Percentiles rank a stretch among this genome's conserved stretches.
Evolutionary conservation across 2,888 invertebrate genomes (phyloP).

Genomic region (Hyles lineata): DNA sequence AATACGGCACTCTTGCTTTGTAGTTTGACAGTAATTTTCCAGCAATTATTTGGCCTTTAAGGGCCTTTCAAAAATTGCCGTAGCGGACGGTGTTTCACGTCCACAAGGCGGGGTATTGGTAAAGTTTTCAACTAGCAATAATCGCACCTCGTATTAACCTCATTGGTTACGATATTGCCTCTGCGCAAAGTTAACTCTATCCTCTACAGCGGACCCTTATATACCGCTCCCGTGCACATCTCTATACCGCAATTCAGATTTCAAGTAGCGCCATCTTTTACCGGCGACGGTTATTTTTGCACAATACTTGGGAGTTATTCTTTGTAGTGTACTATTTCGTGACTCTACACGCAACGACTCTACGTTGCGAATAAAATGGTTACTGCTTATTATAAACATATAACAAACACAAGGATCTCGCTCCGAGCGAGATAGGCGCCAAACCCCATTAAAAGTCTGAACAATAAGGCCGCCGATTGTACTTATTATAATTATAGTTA

Average conservation of each 20-base stretch:
- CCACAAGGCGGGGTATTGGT: slow-evolving; percentile 96
- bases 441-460: no score
- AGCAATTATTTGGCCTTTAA: neutral
- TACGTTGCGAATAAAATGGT: no score
- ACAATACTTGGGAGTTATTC: no score
- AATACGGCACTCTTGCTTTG: no score
- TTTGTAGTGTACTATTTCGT: no score
- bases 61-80: slow-evolving; percentile 92
- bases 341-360: no score
- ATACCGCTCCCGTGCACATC: neutral
- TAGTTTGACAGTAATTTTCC: neutral
- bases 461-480: no score
- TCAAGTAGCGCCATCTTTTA: neutral
- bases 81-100: slow-evolving; percentile 93
- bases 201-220: neutral
- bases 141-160: slow-evolving; percentile 93
- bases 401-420: no score
- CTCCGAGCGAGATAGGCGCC: no score
- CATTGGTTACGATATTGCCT: slow-evolving; percentile 96
- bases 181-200: slow-evolving; percentile 91
- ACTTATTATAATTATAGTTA: no score
- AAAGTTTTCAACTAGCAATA: slow-evolving; percentile 97
- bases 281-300: neutral
- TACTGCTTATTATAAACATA: no score
- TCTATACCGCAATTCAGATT: slow-evolving; percentile 6